phyloP scores from a whole-genome alignment of 2,797 vertebrate genomes.

The Hippoglossus hippoglossus region DNA sequence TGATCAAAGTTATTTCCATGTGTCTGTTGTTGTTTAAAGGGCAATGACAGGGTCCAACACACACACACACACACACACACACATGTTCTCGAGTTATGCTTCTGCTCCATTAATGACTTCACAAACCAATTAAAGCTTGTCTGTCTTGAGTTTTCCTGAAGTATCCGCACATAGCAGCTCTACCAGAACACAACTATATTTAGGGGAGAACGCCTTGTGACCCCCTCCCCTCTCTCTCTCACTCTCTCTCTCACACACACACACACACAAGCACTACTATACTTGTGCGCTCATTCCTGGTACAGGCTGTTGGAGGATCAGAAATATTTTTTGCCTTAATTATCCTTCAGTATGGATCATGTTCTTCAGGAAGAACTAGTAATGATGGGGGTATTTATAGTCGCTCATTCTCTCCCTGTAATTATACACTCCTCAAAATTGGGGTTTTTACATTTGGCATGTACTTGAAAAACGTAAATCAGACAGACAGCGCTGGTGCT shows the following conservation, averaged over 20 bases:
- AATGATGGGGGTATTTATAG: slow-evolving; percentile 84
- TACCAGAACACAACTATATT: slow-evolving; percentile 72
- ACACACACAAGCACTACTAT: slow-evolving; percentile 22
- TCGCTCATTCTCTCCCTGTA: slow-evolving; percentile 77
- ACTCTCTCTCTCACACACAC: neutral
- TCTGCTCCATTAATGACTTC: slow-evolving; percentile 75
- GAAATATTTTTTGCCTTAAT: slow-evolving; percentile 80
- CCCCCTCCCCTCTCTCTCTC: slow-evolving; percentile 5
- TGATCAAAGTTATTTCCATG: slow-evolving; percentile 77
- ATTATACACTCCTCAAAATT: slow-evolving; percentile 81
- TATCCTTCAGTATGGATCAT: slow-evolving; percentile 81
- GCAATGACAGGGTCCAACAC: slow-evolving; percentile 68
- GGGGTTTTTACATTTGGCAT: slow-evolving; percentile 79
- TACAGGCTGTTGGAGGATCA: slow-evolving; percentile 73
- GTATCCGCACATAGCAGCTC: slow-evolving; percentile 55
- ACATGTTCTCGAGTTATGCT: slow-evolving; percentile 42
- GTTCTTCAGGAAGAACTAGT: slow-evolving; percentile 76
- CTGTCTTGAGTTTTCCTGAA: slow-evolving; percentile 66
- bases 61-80: slow-evolving; percentile 33
- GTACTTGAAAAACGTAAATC: slow-evolving; percentile 78
- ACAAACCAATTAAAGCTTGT: slow-evolving; percentile 75
- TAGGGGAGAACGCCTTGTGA: slow-evolving; percentile 64
- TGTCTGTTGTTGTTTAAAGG: slow-evolving; percentile 79
- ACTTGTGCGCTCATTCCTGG: slow-evolving; percentile 45
- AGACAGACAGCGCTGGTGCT: slow-evolving; percentile 78